Conservation (phyloP, 1,140 invertebrate species). For the Bombyx mandarina region DNA sequence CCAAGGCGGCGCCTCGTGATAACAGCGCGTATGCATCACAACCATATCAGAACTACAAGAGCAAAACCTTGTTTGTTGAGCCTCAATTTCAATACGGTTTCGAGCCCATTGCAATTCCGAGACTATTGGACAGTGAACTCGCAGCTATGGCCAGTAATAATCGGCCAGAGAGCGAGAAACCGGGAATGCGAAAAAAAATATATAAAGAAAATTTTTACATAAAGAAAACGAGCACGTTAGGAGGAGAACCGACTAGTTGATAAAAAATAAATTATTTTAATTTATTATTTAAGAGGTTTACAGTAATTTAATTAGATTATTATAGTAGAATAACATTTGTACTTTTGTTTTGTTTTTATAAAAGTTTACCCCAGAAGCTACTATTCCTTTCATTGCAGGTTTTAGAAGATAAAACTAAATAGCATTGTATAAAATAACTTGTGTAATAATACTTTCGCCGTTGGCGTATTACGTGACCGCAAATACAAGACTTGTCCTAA, state of each 20-base stretch:
- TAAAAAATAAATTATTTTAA: constrained; percentile 22
- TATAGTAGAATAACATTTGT: background rate
- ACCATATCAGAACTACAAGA: constrained; percentile 33
- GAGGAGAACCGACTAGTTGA: constrained; percentile 37
- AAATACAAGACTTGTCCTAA: constrained; percentile 21
- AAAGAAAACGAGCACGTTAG: constrained; percentile 48
- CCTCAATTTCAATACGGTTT: constrained; percentile 67
- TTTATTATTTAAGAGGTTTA: constrained; percentile 24
- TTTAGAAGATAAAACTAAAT: background rate
- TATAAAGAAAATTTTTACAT: constrained; percentile 65
- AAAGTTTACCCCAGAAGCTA: background rate
- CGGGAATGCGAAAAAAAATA: constrained; percentile 52
- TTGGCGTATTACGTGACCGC: constrained; percentile 52
- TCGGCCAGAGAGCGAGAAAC: constrained; percentile 49
- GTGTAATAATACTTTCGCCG: constrained; percentile 51
- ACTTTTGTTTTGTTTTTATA: constrained; percentile 3
- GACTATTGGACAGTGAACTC: constrained; percentile 40
- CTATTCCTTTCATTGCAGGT: too few species aligned
- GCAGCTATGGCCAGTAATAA: constrained; percentile 50
- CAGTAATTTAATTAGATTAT: too few species aligned
- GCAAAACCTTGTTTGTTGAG: constrained; percentile 51
- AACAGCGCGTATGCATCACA: constrained; percentile 37
- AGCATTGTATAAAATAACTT: constrained; percentile 15
- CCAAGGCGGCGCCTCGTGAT: constrained; percentile 32
- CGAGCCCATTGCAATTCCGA: constrained; percentile 46